Conservation (phyloP, 2,888 invertebrate genomes). For the Marronus borbonicus region DNA sequence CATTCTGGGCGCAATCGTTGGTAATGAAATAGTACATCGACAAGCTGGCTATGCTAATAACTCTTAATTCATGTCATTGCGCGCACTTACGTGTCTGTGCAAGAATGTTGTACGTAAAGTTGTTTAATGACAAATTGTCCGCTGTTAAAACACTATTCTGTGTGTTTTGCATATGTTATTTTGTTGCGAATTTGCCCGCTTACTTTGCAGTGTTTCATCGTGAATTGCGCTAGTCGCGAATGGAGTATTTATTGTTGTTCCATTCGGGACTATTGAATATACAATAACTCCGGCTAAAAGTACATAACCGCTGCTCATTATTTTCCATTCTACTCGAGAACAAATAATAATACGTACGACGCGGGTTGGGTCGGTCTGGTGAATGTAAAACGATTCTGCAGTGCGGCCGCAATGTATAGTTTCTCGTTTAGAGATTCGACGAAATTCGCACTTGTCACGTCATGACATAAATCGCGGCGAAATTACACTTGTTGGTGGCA, state of each 20-base stretch:
- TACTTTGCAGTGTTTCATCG: neutral
- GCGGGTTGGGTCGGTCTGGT: neutral
- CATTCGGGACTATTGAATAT: slow-evolving; percentile 23
- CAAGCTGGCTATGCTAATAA: slow-evolving; percentile 44
- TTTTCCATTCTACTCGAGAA: slow-evolving; percentile 6
- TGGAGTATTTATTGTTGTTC: neutral
- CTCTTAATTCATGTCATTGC: slow-evolving; percentile 44
- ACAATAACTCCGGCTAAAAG: slow-evolving; percentile 1
- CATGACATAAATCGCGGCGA: slow-evolving; percentile 28
- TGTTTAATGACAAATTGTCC: slow-evolving; percentile 45
- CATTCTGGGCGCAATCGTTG: slow-evolving; percentile 38
- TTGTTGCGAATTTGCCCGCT: slow-evolving; percentile 15
- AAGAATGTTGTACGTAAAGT: slow-evolving; percentile 42
- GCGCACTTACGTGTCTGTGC: slow-evolving; percentile 31
- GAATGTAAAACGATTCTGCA: slow-evolving; percentile 4
- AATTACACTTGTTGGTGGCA: slow-evolving; percentile 47
- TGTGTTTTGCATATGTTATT: slow-evolving; percentile 20
- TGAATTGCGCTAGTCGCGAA: neutral
- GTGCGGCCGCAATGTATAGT: neutral
- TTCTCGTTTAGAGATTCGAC: slow-evolving; percentile 23
- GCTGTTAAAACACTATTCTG: slow-evolving; percentile 20
- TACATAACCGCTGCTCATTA: slow-evolving; percentile 17
- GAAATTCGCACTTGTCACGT: slow-evolving; percentile 36
- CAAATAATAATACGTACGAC: slow-evolving; percentile 12
- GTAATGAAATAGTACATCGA: slow-evolving; percentile 42